phyloP scores from a whole-genome alignment of 53 echinoderm and acorn worm genomes.

The Arbacia lixula region DNA sequence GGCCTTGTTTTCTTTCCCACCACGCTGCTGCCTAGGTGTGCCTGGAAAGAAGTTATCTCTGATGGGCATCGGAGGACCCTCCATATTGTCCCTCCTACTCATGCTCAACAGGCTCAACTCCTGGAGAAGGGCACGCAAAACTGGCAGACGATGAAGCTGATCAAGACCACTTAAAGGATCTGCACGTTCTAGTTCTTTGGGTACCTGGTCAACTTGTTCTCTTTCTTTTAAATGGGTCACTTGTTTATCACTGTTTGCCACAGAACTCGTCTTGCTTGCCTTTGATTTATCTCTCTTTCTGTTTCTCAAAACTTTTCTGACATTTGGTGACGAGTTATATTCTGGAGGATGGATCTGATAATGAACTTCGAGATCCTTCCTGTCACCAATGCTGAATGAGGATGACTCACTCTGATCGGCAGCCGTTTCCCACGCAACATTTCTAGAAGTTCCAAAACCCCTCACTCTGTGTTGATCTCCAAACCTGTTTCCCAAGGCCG shows the following conservation, averaged over 20 bases:
- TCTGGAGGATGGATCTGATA: slow-evolving; percentile 49
- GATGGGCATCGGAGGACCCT: background rate
- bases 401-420: background rate
- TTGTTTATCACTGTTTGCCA: background rate
- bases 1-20: background rate
- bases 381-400: background rate
- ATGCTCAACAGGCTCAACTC: slow-evolving; percentile 79
- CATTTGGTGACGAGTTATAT: slow-evolving; percentile 31
- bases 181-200: background rate
- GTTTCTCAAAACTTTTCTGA: slow-evolving; percentile 26
- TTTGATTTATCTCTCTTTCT: background rate
- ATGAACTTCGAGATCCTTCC: slow-evolving; percentile 41
- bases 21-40: background rate
- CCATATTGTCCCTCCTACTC: background rate
- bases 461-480: background rate
- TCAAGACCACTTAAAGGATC: background rate
- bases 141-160: slow-evolving; percentile 65
- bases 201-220: background rate
- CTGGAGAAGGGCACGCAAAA: slow-evolving; percentile 77
- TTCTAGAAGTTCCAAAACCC: background rate
- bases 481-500: too few relatives aligned
- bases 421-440: background rate
- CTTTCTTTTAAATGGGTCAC: too few relatives aligned
- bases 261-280: background rate
- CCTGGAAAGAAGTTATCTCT: background rate